A percentile compares a stretch with the other conserved stretches of the same genome.
phyloP scores from a whole-genome alignment of 2,113 vertebrate genomes.

The Mormyrus iriodes region DNA sequence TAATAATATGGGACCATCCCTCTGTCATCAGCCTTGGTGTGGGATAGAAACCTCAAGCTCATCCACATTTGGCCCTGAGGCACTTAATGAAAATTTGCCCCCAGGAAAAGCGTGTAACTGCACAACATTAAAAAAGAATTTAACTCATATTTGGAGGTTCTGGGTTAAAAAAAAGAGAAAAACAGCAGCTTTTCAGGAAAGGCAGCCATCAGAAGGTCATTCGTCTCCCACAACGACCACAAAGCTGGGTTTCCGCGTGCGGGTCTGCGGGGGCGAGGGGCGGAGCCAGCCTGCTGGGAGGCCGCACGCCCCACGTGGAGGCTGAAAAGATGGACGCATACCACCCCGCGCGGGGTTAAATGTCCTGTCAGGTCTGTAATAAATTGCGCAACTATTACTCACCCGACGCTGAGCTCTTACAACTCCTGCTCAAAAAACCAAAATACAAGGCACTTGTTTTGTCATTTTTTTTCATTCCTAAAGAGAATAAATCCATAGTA shows the following conservation, averaged over 20 bases:
- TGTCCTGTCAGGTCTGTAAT: conserved; percentile 9
- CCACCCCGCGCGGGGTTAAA: conserved; percentile 21
- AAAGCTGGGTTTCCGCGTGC: background rate
- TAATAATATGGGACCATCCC: background rate
- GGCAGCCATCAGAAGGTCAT: background rate
- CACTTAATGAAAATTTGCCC: background rate
- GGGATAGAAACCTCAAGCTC: background rate
- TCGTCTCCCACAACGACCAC: background rate
- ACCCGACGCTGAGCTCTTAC: background rate
- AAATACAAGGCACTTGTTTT: background rate
- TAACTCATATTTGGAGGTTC: background rate
- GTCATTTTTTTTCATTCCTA: background rate
- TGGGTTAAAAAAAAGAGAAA: background rate
- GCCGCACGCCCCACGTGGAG: background rate
- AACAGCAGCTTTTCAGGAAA: background rate
- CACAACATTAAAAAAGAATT: background rate
- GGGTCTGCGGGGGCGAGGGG: background rate
- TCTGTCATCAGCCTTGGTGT: background rate
- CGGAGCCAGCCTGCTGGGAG: background rate
- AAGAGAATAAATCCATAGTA: background rate
- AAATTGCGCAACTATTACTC: conserved; percentile 18
- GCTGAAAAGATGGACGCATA: background rate
- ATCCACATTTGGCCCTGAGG: background rate
- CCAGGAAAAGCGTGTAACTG: background rate
- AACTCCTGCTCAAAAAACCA: background rate